Evolutionary conservation across 2,888 invertebrate genomes (phyloP).

Genomic region (Pristionchus maxplancki): DNA sequence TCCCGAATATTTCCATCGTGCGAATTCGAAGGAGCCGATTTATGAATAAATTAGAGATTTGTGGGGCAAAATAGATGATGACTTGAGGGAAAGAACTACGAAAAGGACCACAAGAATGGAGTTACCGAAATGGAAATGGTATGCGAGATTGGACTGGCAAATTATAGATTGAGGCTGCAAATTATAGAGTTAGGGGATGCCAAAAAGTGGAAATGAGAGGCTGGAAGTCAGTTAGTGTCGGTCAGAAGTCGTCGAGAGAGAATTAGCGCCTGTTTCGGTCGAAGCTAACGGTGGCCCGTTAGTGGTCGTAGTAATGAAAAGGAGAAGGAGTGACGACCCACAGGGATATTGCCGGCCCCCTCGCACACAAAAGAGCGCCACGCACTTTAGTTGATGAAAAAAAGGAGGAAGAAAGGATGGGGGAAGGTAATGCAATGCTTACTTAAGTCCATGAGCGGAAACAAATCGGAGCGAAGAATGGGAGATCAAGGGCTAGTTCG

Average conservation of each 20-base stretch:
- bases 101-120: background rate
- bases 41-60: slow-evolving; percentile 42
- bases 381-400: slow-evolving; percentile 41
- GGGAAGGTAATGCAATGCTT: background rate
- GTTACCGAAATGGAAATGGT: background rate
- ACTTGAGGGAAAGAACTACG: background rate
- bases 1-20: background rate
- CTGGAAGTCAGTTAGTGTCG: background rate
- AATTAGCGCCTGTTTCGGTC: background rate
- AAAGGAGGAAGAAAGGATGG: background rate
- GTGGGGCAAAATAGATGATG: slow-evolving; percentile 32
- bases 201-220: no score
- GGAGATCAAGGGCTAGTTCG: background rate
- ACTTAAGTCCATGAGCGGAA: background rate
- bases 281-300: background rate
- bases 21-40: background rate
- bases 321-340: background rate
- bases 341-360: slow-evolving; percentile 7
- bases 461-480: background rate
- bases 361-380: background rate
- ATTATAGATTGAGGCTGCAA: no score
- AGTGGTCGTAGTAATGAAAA: slow-evolving; percentile 31
- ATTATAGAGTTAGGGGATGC: no score
- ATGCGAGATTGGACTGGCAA: no score
- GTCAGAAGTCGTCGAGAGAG: background rate